These are phyloP conservation scores for Eupsittula cactorum DNA, from an alignment of 2,113 vertebrate genomes.

Conservation along the genomic window DNA sequence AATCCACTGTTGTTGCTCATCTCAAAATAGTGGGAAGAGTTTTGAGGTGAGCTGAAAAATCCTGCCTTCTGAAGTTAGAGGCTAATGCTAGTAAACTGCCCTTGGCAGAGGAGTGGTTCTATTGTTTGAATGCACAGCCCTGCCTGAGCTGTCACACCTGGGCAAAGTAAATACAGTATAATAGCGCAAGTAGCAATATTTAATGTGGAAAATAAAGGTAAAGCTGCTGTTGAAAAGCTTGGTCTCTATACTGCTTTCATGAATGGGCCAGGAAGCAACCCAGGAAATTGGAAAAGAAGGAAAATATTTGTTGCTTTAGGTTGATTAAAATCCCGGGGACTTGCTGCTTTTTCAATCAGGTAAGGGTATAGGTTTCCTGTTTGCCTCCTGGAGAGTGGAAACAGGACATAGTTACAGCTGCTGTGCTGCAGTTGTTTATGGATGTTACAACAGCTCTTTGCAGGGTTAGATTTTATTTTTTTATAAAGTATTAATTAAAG, in stretches of 20 bases:
- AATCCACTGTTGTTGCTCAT: neutral
- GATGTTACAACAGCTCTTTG: neutral
- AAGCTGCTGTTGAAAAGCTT: neutral
- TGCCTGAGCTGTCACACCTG: neutral
- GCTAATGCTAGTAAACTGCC: neutral
- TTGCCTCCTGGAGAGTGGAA: neutral
- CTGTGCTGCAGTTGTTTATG: neutral
- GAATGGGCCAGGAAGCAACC: slow-evolving; percentile 25
- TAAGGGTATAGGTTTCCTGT: slow-evolving; percentile 55
- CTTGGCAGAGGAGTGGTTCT: neutral
- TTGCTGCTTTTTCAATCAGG: slow-evolving; percentile 41
- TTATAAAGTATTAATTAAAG: neutral
- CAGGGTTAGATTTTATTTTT: neutral
- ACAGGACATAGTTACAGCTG: neutral
- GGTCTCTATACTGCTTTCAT: neutral
- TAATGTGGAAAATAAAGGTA: neutral
- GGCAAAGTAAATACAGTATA: slow-evolving; percentile 1
- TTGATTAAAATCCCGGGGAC: neutral
- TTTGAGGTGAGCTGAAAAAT: neutral
- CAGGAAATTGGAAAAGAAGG: slow-evolving; percentile 20
- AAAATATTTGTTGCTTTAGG: neutral
- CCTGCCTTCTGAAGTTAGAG: neutral
- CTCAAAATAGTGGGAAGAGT: neutral
- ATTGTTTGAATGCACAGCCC: neutral
- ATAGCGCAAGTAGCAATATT: neutral